Conservation (phyloP, 1,140 invertebrate species). For the Eufriesea mexicana region DNA sequence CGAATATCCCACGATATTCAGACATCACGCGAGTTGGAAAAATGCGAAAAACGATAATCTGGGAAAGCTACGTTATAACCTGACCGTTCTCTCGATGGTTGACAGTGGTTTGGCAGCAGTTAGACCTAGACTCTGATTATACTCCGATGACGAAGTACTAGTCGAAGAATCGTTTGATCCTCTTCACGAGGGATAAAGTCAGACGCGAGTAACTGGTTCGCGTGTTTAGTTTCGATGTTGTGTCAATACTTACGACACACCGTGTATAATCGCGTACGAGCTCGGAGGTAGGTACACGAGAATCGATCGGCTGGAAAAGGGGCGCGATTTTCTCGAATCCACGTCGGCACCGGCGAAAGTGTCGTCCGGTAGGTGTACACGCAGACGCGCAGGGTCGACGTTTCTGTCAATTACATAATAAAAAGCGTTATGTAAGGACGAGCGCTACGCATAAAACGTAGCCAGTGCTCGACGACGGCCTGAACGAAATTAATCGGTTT, state of each 20-base stretch:
- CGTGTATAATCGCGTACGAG: not conserved
- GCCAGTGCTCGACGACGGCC: constrained; percentile 46
- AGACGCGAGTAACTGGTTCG: not conserved
- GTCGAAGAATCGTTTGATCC: no score
- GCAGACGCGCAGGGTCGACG: constrained; percentile 67
- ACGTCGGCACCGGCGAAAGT: constrained; percentile 47
- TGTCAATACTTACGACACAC: not conserved
- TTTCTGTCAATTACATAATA: constrained; percentile 82
- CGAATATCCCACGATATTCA: not conserved
- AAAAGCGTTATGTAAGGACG: constrained; percentile 81
- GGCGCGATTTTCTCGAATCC: constrained; percentile 30
- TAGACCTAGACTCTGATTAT: no score
- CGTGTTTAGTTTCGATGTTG: not conserved
- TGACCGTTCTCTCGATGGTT: no score
- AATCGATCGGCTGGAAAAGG: constrained; percentile 25
- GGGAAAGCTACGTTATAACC: no score
- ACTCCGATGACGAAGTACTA: no score
- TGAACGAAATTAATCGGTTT: constrained; percentile 59
- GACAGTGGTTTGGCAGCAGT: no score
- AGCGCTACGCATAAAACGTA: constrained; percentile 74
- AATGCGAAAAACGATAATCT: no score
- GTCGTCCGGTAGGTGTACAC: constrained; percentile 45
- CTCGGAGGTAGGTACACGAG: not conserved
- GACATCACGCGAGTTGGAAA: no score
- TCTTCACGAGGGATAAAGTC: not conserved